A percentile compares a stretch with the other conserved stretches of the same genome.
These are phyloP conservation scores for Bungarus multicinctus DNA, from an alignment of 2,113 vertebrate genomes.

Conservation along the genomic window DNA sequence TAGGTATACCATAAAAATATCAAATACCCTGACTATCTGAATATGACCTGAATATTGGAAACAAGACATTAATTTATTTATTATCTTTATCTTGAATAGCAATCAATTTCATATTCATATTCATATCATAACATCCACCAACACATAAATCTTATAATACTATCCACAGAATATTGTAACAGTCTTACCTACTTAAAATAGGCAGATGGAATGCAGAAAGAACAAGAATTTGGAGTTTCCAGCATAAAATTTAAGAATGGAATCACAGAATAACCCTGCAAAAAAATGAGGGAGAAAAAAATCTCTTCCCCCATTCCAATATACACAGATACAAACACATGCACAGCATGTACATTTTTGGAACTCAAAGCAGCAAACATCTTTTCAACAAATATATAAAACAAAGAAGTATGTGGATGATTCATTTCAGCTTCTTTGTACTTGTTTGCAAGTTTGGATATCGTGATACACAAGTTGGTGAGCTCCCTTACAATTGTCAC, in stretches of 20 bases:
- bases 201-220: not conserved
- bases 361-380: not conserved
- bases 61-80: constrained; percentile 22
- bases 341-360: not conserved
- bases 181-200: not conserved
- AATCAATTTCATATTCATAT: constrained; percentile 14
- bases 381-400: not conserved
- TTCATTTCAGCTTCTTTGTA: not conserved
- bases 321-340: not conserved
- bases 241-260: not conserved
- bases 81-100: not conserved
- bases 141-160: not conserved
- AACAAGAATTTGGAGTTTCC: not conserved
- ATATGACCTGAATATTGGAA: constrained; percentile 2
- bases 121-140: constrained; percentile 7
- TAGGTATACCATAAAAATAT: constrained; percentile 3
- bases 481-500: not conserved
- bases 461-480: not conserved
- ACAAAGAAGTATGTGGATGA: not conserved
- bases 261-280: not conserved
- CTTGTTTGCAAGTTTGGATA: not conserved
- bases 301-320: not conserved
- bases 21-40: constrained; percentile 9
- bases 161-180: not conserved
- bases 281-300: not conserved